A percentile compares a stretch with the other conserved stretches of the same genome.
Conservation (phyloP, 1,140 invertebrate genomes). For the Drosophila busckii region DNA sequence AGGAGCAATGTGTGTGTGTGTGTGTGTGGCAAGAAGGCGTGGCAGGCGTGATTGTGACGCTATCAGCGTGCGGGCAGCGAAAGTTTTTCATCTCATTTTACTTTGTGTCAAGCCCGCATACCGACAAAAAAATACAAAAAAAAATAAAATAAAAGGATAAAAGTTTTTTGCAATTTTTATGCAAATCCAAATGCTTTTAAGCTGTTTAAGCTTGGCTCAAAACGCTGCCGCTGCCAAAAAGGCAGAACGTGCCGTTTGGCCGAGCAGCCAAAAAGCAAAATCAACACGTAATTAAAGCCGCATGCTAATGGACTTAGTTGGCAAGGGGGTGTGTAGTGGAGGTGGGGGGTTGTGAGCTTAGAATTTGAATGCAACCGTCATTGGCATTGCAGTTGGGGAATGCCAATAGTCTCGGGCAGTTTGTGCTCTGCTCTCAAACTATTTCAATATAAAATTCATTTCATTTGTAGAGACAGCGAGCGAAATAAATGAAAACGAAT, state of each 20-base stretch:
- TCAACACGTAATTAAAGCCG: slow-evolving; percentile 71
- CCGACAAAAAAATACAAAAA: slow-evolving; percentile 1
- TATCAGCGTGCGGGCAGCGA: slow-evolving; percentile 35
- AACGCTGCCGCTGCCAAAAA: slow-evolving; percentile 10
- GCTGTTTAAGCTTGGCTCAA: slow-evolving; percentile 49
- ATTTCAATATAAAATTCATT: slow-evolving; percentile 76
- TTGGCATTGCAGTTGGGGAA: slow-evolving; percentile 24
- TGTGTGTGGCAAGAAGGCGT: background rate
- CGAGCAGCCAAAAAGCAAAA: slow-evolving; percentile 45
- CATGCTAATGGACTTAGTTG: slow-evolving; percentile 56
- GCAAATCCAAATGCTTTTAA: slow-evolving; percentile 66
- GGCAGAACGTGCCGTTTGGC: slow-evolving; percentile 45
- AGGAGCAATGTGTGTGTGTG: background rate
- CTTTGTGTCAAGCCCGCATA: slow-evolving; percentile 16
- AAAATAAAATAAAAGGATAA: slow-evolving; percentile 5
- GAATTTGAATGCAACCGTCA: slow-evolving; percentile 24
- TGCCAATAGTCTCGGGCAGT: slow-evolving; percentile 41
- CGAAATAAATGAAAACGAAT: slow-evolving; percentile 53
- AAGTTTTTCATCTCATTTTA: slow-evolving; percentile 58
- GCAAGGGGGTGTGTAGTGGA: background rate
- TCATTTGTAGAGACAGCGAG: slow-evolving; percentile 46
- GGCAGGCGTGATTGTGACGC: background rate
- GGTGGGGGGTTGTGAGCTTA: background rate
- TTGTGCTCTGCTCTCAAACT: slow-evolving; percentile 39
- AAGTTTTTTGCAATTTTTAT: slow-evolving; percentile 52